Evolutionary conservation across 2,888 invertebrate species (phyloP), one percentile per base, ranked within the genome.

Genomic region (Choristoneura rosaceana): DNA sequence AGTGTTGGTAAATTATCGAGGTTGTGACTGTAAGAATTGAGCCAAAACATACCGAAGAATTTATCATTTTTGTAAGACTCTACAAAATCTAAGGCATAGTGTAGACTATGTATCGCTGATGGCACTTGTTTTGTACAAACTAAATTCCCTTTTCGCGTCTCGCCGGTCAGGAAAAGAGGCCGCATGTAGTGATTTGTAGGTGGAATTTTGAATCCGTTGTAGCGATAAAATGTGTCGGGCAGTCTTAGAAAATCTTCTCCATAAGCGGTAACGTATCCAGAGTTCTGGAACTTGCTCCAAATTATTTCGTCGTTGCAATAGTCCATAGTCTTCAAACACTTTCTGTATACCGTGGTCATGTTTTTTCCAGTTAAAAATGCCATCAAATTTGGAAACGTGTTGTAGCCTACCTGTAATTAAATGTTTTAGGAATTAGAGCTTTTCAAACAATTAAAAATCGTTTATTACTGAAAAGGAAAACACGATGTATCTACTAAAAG

Each of bases 301-400:
- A 98, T 90, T 75, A 97, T 95, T 0, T 96, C 94, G 80, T 97
- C 96, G 61, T 95, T 93, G 79, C 98, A 97, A 33, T 96, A 84
- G 25, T 94, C 92, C 80, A 94, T 92, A 5, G 92, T 78, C 33
- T 80, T 79, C 12, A 81, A 84, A 65, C 90, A 94, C 0, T 95
- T 95, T 33, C 90, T 89, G 80, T 96, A 95, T 15, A 90, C 82
- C 2, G 84, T 78, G 58, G 94, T 90, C 14, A 95, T 90, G 14
- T 90, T 95, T 75, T 94, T 94, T 0, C 98, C 98, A 0, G 97
- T 96, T 33, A 97, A 89, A 60, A 98, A 90, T 0, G 98, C 96
- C 94, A 98, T 96, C 60, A 98, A 87, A 87, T 98, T 98, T 0
- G 98, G 98, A 86, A 97, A 98, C 0, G 98, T 98, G 82, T 98